A percentile compares a stretch with the other conserved stretches of the same genome.
phyloP scores from a whole-genome alignment of 2,797 vertebrate species.

The Aselliscus stoliczkanus region DNA sequence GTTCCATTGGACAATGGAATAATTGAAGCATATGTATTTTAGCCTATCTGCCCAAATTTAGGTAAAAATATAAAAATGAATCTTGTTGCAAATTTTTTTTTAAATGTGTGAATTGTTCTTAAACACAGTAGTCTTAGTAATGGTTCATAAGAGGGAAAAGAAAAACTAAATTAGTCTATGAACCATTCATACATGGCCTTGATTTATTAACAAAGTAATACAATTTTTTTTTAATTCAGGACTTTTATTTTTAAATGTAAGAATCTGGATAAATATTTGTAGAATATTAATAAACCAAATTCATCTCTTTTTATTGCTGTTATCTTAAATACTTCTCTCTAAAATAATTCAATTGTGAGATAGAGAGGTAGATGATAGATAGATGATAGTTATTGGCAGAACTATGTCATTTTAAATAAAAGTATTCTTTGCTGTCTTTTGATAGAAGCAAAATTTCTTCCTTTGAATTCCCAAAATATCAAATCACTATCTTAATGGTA shows the following conservation, averaged over 20 bases:
- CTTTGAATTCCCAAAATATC: conserved; percentile 6
- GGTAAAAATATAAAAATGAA: not conserved
- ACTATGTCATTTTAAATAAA: conserved; percentile 12
- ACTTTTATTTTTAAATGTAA: not conserved
- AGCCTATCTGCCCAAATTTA: not conserved
- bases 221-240: not conserved
- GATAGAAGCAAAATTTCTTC: not conserved
- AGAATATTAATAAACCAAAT: not conserved
- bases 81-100: not conserved
- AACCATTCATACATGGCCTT: not conserved
- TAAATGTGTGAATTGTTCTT: not conserved
- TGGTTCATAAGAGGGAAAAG: not conserved
- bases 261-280: not conserved
- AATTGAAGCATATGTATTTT: not conserved
- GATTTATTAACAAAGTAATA: not conserved
- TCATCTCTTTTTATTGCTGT: not conserved
- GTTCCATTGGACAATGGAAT: not conserved
- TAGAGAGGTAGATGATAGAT: not conserved
- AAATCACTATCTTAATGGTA: not conserved
- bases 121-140: not conserved
- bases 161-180: not conserved
- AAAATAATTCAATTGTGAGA: not conserved
- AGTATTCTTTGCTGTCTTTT: not conserved
- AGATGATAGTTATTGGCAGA: not conserved
- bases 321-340: not conserved